Conservation (phyloP, 1,140 invertebrate genomes). For the Amyelois transitella region DNA sequence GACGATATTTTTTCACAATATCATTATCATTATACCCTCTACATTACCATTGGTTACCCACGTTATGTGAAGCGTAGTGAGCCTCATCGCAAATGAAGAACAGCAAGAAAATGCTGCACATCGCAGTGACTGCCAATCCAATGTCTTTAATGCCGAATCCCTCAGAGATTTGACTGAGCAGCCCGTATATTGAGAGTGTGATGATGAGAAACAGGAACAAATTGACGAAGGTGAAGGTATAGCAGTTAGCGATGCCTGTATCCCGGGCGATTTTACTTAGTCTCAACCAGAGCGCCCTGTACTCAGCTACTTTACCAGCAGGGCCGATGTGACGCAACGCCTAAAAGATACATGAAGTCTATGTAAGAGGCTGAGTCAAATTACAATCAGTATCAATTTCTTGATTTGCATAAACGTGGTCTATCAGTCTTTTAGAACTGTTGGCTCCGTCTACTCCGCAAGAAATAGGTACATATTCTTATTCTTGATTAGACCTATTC, state of each 20-base stretch:
- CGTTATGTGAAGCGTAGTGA: conserved; percentile 78
- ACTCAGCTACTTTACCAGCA: conserved; percentile 78
- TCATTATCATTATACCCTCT: no score
- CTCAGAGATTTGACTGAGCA: conserved; percentile 80
- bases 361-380: no score
- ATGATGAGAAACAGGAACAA: conserved; percentile 81
- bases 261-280: conserved; percentile 78
- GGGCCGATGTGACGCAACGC: conserved; percentile 78
- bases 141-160: conserved; percentile 81
- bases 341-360: conserved; percentile 37
- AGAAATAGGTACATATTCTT: no score
- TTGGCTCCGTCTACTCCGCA: no score
- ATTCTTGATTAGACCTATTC: no score
- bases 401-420: no score
- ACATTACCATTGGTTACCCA: conserved; percentile 29
- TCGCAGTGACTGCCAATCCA: conserved; percentile 77
- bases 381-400: no score
- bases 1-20: no score
- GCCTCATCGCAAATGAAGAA: conserved; percentile 82
- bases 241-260: conserved; percentile 77
- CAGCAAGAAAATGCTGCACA: conserved; percentile 76
- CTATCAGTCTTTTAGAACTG: no score
- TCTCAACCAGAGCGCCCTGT: conserved; percentile 78
- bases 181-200: conserved; percentile 80
- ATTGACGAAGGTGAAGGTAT: conserved; percentile 78